Evolutionary conservation across 64 coral and sea anemone species (phyloP).

Genomic region (Dendrophyllia cribrosa): DNA sequence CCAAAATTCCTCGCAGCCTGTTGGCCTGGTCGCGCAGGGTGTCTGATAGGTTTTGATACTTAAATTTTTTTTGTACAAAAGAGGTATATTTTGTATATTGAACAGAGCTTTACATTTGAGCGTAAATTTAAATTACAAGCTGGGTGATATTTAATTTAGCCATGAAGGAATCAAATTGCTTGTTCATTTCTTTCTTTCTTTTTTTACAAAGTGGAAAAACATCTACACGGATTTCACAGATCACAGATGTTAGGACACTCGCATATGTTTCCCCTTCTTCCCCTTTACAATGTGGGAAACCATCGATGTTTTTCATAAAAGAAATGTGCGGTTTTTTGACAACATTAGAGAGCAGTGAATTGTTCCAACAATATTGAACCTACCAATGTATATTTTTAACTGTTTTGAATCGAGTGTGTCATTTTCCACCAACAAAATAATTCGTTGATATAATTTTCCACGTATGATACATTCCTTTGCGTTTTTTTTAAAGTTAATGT

Average conservation of each 20-base stretch:
- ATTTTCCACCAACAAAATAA: neutral
- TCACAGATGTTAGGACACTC: no score
- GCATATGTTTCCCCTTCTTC: no score
- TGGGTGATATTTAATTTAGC: slow-evolving; percentile 43
- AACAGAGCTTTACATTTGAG: slow-evolving; percentile 54
- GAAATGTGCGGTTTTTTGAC: neutral
- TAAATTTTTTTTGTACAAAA: slow-evolving; percentile 45
- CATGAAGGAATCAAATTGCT: neutral
- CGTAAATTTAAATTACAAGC: slow-evolving; percentile 15
- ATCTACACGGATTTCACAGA: no score
- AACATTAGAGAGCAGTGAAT: no score
- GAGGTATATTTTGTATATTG: slow-evolving; percentile 56
- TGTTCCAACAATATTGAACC: no score
- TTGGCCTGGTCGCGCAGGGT: slow-evolving; percentile 33
- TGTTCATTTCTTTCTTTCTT: neutral
- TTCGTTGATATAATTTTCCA: neutral
- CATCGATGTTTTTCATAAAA: no score
- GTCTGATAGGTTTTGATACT: slow-evolving; percentile 38
- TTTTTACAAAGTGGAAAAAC: neutral
- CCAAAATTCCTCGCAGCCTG: slow-evolving; percentile 37
- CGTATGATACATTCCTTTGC: neutral
- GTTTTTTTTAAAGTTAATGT: neutral
- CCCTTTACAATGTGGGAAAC: no score
- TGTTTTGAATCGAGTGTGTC: neutral
- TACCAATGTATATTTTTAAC: neutral